These are phyloP conservation scores for Forficula auricularia DNA, from an alignment of 1,140 invertebrate genomes.

Conservation along the genomic window DNA sequence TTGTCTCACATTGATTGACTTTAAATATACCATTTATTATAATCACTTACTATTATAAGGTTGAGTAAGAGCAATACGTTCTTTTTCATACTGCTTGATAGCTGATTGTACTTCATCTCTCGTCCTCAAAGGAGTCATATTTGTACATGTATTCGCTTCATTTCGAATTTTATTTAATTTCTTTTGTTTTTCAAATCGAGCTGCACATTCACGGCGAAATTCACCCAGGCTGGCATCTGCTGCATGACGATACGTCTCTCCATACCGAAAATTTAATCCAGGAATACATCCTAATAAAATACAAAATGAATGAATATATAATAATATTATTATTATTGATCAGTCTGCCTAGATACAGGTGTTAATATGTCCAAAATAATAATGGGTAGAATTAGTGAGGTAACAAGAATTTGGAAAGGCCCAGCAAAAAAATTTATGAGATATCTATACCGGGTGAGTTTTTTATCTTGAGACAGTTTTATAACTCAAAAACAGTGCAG, in stretches of 20 bases:
- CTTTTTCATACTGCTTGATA: slow-evolving; percentile 15
- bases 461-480: too few species aligned
- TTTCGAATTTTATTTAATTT: too few species aligned
- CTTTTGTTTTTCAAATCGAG: slow-evolving; percentile 26
- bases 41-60: too few species aligned
- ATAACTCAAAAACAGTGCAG: too few species aligned
- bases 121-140: slow-evolving; percentile 32
- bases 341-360: not conserved
- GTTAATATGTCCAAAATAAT: too few species aligned
- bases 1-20: too few species aligned
- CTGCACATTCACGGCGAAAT: slow-evolving; percentile 32
- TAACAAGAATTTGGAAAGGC: too few species aligned
- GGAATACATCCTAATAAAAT: slow-evolving; percentile 35
- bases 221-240: slow-evolving; percentile 49
- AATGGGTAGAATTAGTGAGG: not conserved
- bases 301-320: too few species aligned
- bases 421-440: too few species aligned
- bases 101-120: slow-evolving; percentile 31
- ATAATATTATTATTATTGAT: not conserved
- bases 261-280: slow-evolving; percentile 39
- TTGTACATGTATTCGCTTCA: slow-evolving; percentile 19
- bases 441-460: too few species aligned
- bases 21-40: too few species aligned
- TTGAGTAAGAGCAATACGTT: not conserved
- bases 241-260: slow-evolving; percentile 45